Evolutionary conservation across 1,140 invertebrate genomes (phyloP).

Genomic region (Eriosoma lanigerum): DNA sequence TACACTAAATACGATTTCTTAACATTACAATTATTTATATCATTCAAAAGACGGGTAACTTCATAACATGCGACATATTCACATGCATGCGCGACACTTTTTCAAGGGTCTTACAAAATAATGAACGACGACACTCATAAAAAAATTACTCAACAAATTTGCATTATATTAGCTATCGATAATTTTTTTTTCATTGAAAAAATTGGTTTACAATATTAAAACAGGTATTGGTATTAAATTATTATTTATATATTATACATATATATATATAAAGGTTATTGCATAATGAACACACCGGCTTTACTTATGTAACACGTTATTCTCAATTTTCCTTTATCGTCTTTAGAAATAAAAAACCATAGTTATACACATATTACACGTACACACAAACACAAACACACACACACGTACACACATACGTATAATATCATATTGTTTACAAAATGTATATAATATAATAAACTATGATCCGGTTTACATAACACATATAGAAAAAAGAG

Average conservation of each 20-base stretch:
- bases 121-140: not conserved
- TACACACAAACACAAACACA: not conserved
- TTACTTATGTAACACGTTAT: conserved; percentile 43
- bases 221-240: not conserved
- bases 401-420: not conserved
- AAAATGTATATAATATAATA: not conserved
- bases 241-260: not conserved
- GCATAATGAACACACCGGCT: conserved; percentile 45
- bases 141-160: not conserved
- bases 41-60: conserved; percentile 37
- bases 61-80: not conserved
- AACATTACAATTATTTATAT: conserved; percentile 6
- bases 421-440: not conserved
- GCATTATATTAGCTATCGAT: not conserved
- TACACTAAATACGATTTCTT: conserved; percentile 7
- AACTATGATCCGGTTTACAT: conserved; percentile 29
- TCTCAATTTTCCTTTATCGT: not conserved
- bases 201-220: conserved; percentile 9
- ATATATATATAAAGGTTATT: conserved; percentile 34
- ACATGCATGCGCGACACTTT: too few species aligned
- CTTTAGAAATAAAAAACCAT: not conserved
- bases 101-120: not conserved
- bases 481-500: not conserved
- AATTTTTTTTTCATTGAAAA: not conserved
- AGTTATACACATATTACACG: not conserved